Percentiles rank a stretch among this genome's conserved stretches.
Conservation (phyloP, 2,888 invertebrate species). For the Halocaridina rubra region DNA sequence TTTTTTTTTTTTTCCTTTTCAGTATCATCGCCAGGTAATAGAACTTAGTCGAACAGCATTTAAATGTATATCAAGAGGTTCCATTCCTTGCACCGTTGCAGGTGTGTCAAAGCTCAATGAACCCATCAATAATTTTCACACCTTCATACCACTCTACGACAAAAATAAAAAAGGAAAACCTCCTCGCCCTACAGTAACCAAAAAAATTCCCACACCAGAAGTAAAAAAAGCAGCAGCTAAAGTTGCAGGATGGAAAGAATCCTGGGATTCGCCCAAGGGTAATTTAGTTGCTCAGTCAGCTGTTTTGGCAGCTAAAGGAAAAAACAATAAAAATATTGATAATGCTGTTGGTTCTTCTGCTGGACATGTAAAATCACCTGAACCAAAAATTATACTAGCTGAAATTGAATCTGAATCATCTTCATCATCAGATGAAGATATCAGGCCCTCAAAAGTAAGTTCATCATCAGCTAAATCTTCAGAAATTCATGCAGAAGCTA, state of each 20-base stretch:
- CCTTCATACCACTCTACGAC: neutral
- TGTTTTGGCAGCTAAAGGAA: neutral
- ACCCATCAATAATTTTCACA: neutral
- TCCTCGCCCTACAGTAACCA: neutral
- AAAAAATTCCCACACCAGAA: slow-evolving; percentile 9
- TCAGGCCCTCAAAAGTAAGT: neutral
- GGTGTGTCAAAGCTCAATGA: neutral
- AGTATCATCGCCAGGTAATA: neutral
- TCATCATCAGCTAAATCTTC: neutral
- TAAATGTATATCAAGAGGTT: neutral
- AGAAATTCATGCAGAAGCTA: neutral
- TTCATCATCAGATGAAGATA: neutral
- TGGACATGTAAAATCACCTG: neutral
- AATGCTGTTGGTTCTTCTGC: neutral
- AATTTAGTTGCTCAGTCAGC: neutral
- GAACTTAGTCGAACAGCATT: neutral
- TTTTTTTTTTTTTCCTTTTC: neutral
- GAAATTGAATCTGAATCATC: neutral
- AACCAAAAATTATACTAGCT: slow-evolving; percentile 15
- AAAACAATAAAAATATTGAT: neutral
- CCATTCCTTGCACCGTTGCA: neutral
- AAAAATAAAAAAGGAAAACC: neutral
- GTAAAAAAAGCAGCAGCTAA: slow-evolving; percentile 40
- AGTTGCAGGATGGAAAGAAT: slow-evolving; percentile 47
- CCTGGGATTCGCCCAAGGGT: slow-evolving; percentile 19